Percentiles rank a stretch among this genome's conserved stretches.
Conservation (phyloP, 2,888 invertebrate genomes). For the Chironomus tentans region DNA sequence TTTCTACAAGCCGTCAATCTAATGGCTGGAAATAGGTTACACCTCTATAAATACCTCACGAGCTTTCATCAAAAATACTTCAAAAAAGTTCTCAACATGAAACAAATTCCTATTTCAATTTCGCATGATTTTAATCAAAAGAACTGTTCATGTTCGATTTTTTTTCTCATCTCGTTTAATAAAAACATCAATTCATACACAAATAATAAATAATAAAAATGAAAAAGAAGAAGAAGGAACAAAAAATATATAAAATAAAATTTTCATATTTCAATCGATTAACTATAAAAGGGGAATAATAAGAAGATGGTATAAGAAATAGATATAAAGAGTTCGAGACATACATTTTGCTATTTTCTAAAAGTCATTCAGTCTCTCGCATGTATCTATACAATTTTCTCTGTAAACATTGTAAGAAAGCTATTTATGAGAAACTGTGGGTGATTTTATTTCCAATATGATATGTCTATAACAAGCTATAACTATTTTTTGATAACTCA, state of each 20-base stretch:
- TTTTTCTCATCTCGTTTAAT: neutral
- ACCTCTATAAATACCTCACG: too few species aligned
- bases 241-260: neutral
- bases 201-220: neutral
- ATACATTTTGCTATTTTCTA: neutral
- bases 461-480: constrained; percentile 22
- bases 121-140: too few species aligned
- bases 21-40: too few species aligned
- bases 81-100: neutral
- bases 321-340: neutral
- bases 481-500: constrained; percentile 22
- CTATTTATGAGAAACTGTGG: constrained; percentile 27
- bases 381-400: neutral
- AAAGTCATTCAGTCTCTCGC: constrained; percentile 12
- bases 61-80: neutral
- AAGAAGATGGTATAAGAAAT: too few species aligned
- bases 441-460: constrained; percentile 2
- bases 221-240: neutral
- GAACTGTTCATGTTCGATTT: neutral
- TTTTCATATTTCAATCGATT: neutral
- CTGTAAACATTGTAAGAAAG: constrained; percentile 2
- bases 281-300: neutral
- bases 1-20: too few species aligned
- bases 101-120: too few species aligned
- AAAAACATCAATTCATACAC: too few species aligned